Base-by-base conservation (phyloP, 2,797 vertebrate genomes). In the Helicolenus hilgendorfi region DNA sequence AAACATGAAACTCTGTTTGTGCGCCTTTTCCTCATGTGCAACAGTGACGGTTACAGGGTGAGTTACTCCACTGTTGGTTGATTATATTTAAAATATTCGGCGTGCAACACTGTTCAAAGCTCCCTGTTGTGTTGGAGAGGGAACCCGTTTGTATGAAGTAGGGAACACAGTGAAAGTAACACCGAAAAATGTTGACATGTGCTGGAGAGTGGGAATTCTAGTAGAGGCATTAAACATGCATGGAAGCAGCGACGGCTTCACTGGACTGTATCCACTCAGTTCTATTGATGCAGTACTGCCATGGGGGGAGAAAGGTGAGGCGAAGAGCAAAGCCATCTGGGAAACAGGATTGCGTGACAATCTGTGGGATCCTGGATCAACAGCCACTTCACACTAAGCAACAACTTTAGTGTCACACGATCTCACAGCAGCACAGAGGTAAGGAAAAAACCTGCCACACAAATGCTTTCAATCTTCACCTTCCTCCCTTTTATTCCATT, bases 1-100 rank as follows among this genome's bases (percentile, higher is more conserved):
- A 95, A 95, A 94, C 92, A 94, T 93, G 85, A 93, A 91, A 85
- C 45, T 56, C 58, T 90, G 86, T 94, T 92, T 89, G 76, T 72
- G 72, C 38, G 72, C 29, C 53, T 26, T 83, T 81, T 80, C 81
- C 77, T 85, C n/a, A 49, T 86, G 67, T 77, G 79, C 73, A 79
- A 70, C 74, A 27, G 11, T 36, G 69, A 72, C 49, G 27, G 75
- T 86, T 89, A 80, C 45, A 60, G 64, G 81, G 83, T 53, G 15
- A 64, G 70, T 77, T 85, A 53, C 59, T 72, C 14, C 67, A 29
- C 68, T 22, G 49, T 58, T 38, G 64, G 65, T 73, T 84, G 84
- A 94, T 92, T 80, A 59, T 53, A 20, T 85, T 87, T 76, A 22
- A 94, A 90, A 91, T 91, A 92, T 93, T 92, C 89, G 81, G 77